Evolutionary conservation across 2,113 vertebrate species (phyloP), one percentile per base, ranked within the genome.

Genomic region (Protomyctophum bolini): DNA sequence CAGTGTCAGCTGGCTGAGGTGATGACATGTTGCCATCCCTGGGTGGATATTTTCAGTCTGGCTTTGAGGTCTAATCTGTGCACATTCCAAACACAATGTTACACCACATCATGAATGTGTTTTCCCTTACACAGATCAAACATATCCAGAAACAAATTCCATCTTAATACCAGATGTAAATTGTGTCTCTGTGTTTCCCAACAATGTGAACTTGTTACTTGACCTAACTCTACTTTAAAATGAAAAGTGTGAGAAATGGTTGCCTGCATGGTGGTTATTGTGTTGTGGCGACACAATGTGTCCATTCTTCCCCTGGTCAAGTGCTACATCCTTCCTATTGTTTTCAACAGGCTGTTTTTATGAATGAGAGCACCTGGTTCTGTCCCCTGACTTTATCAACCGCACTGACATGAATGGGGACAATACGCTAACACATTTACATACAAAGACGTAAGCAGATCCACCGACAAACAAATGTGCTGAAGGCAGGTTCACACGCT

Each of bases 291-390:
- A 83, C 79, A 91, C 90, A 92, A 91, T 90, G 82, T 81, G 0
- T 64, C 89, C 87, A 89, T 89, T 92, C 88, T 90, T 87, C 66
- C 68, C 46, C 59, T 7, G 74, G 68, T 70, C 66, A 87, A 89
- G 85, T 82, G 86, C 76, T 6, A 91, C 88, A 92, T 94, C 93
- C 93, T 93, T 92, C 91, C 91, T 88, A 67, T 83, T 89, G 83
- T 87, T 85, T 63, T 86, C 33, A 12, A 12, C 69, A 28, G 71
- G 67, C 55, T 79, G 70, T 76, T 81, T 82, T 87, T 77, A 50
- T 73, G 70, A 82, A 76, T 69, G 71, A 82, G 46, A 58, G 68
- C 89, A 86, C 88, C 89, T 92, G 79, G 78, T 10, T 8, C 33
- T n/a, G 41, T 66, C 10, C 8, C 33, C 7, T 41, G 58, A 61